Evolutionary conservation across 92 coral and sea anemone species (phyloP), one percentile per base, ranked within the genome.

Genomic region (Actinernus sp.): DNA sequence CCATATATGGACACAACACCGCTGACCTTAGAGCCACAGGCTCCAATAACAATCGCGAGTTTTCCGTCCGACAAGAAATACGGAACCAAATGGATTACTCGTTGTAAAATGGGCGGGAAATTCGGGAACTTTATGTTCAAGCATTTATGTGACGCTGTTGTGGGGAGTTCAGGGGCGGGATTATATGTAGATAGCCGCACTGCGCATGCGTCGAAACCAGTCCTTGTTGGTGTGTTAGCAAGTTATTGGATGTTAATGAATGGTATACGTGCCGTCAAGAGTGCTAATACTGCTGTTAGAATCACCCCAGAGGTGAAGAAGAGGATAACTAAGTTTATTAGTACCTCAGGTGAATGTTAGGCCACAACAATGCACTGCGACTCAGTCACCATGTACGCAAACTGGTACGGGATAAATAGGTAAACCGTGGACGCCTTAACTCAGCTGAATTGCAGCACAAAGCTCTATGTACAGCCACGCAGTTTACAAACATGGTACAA

Each of bases 61-160:
- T 45, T 45, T 17, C 52, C 52, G 10, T 45, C 52, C 10, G 52
- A 45, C 21, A 45, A 45, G 19, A 45, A 45, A 45, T 45, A 45
- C 52, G 52, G 52, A 12, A 45, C 52, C 18, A 45, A 45, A 45
- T 45, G 52, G 52, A 8, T 45, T 18, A 45, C 52, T 4, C 10
- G 22, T 5, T 45, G 52, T 45, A 45, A 45, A 45, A 45, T 45
- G 6, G 17, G 10, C 22, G 52, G 52, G 22, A 18, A 45, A 5
- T 23, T 7, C 19, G 52, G 52, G 17, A 18, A 45, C 6, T 8
- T 8, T 5, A 45, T 45, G 52, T 45, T 45, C 19, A 7, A 45
- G 21, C 52, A 45, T 18, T 17, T 8, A 4, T 45, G 52, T 45
- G 52, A 45, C 21, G 52, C 52, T 45, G 52, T 45, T 6, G 8